These are phyloP conservation scores for Zaprionus obscuricornis DNA, from an alignment of 2,888 invertebrate species.

Conservation along the genomic window DNA sequence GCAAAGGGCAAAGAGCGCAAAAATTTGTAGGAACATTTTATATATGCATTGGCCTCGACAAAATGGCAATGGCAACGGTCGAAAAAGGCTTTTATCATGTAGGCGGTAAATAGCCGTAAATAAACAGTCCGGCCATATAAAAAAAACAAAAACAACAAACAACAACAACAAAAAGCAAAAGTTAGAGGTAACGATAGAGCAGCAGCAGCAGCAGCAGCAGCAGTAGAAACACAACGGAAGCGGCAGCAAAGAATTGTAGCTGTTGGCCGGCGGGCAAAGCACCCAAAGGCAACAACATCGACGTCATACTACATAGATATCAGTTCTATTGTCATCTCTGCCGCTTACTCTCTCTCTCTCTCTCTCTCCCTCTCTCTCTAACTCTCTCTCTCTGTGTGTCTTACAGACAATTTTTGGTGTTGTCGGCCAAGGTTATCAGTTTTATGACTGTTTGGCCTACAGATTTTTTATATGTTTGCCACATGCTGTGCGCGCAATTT, in stretches of 20 bases:
- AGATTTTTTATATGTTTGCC: conserved; percentile 61
- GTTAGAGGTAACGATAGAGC: no score
- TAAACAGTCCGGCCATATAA: conserved; percentile 59
- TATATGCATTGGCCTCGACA: conserved; percentile 43
- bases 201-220: not conserved
- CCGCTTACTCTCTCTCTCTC: conserved; percentile 23
- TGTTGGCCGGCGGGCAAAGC: no score
- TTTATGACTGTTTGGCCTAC: conserved; percentile 69
- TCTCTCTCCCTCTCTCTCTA: no score
- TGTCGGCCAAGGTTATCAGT: conserved; percentile 73
- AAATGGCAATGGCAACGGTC: no score
- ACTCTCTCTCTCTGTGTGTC: no score
- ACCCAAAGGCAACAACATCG: no score
- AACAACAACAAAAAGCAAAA: not conserved
- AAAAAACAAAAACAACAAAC: conserved; percentile 34
- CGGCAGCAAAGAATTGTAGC: conserved; percentile 37
- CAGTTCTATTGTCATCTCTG: conserved; percentile 35
- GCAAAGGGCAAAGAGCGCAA: not conserved
- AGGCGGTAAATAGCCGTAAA: conserved; percentile 74
- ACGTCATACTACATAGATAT: no score
- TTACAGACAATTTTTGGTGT: no score
- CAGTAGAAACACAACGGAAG: conserved; percentile 44
- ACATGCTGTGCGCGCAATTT: conserved; percentile 57
- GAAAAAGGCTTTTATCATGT: conserved; percentile 75
- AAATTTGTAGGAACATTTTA: conserved; percentile 29